These are phyloP conservation scores for Sceloporus tristichus DNA, from an alignment of 2,113 vertebrate species.

Conservation along the genomic window DNA sequence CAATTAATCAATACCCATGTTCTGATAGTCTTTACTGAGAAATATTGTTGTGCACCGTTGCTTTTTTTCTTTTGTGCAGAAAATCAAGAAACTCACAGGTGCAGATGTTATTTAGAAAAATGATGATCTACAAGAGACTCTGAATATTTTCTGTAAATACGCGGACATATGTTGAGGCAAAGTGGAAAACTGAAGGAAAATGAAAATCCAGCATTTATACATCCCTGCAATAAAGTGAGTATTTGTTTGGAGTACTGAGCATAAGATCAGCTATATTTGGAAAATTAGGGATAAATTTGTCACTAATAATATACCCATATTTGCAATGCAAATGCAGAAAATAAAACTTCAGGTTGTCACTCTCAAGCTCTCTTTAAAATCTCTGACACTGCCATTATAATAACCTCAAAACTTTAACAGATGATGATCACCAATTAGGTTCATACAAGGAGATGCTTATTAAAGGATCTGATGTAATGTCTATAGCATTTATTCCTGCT, in stretches of 20 bases:
- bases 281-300: background rate
- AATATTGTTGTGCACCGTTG: background rate
- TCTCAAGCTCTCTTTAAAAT: conserved; percentile 13
- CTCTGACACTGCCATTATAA: background rate
- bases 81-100: background rate
- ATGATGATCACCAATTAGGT: conserved; percentile 10
- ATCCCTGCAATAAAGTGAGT: background rate
- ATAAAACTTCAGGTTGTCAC: background rate
- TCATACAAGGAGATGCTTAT: conserved; percentile 8
- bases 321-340: background rate
- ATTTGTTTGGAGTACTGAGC: background rate
- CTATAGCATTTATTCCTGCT: background rate
- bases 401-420: background rate
- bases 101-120: background rate
- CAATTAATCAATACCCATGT: background rate
- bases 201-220: background rate
- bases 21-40: background rate
- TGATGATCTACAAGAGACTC: background rate
- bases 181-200: background rate
- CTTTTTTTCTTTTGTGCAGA: no score
- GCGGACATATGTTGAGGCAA: background rate
- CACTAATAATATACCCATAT: background rate
- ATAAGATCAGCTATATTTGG: background rate
- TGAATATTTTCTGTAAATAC: background rate
- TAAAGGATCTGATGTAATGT: conserved; percentile 18